Conservation (phyloP, 2,797 vertebrate species). For the Anguilla marmorata region DNA sequence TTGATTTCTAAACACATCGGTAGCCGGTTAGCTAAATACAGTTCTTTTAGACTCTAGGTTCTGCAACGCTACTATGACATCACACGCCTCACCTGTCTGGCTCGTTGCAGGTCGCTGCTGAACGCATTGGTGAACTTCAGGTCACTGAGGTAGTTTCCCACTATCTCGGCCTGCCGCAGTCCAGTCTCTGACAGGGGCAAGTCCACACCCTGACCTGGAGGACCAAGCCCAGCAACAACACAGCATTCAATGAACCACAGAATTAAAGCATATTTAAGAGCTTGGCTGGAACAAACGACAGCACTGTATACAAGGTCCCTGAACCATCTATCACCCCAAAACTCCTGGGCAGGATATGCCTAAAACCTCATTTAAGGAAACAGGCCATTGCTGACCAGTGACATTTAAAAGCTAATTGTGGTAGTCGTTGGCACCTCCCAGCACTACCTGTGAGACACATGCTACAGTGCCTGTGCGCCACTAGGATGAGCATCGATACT, state of each 20-base stretch:
- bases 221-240: background rate
- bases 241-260: background rate
- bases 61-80: background rate
- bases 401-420: background rate
- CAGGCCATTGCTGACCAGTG: background rate
- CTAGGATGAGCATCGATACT: background rate
- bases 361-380: background rate
- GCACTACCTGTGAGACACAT: background rate
- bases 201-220: conserved; percentile 81
- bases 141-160: conserved; percentile 79
- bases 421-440: background rate
- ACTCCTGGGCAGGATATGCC: background rate
- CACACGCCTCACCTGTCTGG: conserved; percentile 78
- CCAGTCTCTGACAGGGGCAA: conserved; percentile 80
- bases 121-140: conserved; percentile 81
- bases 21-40: background rate
- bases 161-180: conserved; percentile 80
- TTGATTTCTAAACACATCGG: background rate
- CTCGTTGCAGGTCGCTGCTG: conserved; percentile 85
- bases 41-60: background rate
- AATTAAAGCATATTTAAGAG: background rate
- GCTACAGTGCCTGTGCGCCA: background rate
- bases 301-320: background rate
- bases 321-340: background rate
- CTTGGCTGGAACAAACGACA: background rate